Evolutionary conservation across 1,140 invertebrate species (phyloP).

Genomic region (Planococcus citri): DNA sequence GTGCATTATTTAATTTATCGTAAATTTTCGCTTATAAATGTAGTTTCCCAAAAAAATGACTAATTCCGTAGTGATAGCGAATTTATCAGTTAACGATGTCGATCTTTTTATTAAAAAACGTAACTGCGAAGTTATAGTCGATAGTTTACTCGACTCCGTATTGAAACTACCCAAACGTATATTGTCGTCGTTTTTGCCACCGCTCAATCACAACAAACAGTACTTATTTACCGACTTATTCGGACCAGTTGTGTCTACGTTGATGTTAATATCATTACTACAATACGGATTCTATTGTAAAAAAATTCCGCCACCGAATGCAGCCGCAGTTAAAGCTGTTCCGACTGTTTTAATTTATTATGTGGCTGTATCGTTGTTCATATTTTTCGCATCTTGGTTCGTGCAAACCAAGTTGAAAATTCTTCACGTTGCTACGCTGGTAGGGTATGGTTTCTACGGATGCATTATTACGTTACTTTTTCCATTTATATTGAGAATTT

Average conservation of each 20-base stretch:
- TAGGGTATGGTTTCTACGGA: conserved; percentile 38
- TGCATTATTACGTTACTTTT: conserved; percentile 35
- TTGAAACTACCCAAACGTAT: conserved; percentile 33
- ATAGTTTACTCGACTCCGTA: conserved; percentile 26
- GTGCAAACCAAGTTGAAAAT: conserved; percentile 32
- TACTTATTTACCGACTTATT: conserved; percentile 32
- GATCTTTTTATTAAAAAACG: not conserved
- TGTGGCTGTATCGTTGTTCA: conserved; percentile 32
- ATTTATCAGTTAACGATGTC: conserved; percentile 3
- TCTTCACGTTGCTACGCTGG: conserved; percentile 34
- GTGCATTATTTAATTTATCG: not conserved
- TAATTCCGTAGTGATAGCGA: conserved; percentile 1
- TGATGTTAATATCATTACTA: conserved; percentile 32
- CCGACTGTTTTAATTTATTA: conserved; percentile 31
- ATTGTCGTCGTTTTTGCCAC: conserved; percentile 35
- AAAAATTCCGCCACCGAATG: conserved; percentile 11
- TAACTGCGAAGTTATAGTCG: not conserved
- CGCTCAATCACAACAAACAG: conserved; percentile 28
- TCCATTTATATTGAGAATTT: conserved; percentile 34
- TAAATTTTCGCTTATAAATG: not conserved
- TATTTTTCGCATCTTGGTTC: conserved; percentile 31
- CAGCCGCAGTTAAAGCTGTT: conserved; percentile 29
- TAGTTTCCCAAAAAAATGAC: conserved; percentile 11
- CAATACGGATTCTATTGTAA: conserved; percentile 34
- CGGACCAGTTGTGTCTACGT: conserved; percentile 33